Base-by-base conservation (phyloP, 1,140 invertebrate genomes). In the Chrysoperla carnea region DNA sequence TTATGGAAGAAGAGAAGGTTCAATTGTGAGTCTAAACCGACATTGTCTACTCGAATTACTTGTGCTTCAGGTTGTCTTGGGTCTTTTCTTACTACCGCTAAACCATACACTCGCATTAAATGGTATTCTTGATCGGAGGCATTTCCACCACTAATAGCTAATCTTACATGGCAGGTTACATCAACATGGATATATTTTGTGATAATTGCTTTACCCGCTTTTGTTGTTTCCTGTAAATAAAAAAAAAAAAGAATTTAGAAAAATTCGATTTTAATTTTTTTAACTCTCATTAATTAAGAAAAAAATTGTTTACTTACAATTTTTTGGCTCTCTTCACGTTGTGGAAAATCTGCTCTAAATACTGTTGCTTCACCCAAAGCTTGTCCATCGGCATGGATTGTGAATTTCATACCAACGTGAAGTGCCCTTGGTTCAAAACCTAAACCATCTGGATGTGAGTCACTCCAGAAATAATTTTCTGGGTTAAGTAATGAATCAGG, bases 381-480 rank as follows among this genome's bases (percentile, higher is more conserved):
- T 45, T 71, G 67, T 56, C 68, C 67, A 47, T 66, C 69, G 54
- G 66, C 66, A 42, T 62, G 64, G 6, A 83, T 68, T 15, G 60
- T 54, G 56, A 81, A 82, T 47, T 69, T 71, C 66, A 78, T 74
- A 6, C 73, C 72, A 11, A 69, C 66, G 39, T 68, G 62, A 8
- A 84, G 66, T 1, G 77, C 77, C 17, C 73, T 64, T 0, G 76
- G 64, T 50, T 76, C 72, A 53, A 85, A 73, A 15, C 76, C 81
- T 44, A 75, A 65, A 17, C 82, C 81, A 48, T 79, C 75, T 2
- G 76, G 70, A 52, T 78, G 70, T 36, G 74, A 81, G 59, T 85
- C 82, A n/a, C 78, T 81, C 78, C 80, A 84, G 53, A 85, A 78
- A 52, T 70, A 78, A 56, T 79, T 78, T 48, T 73, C 69, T 41